A percentile compares a stretch with the other conserved stretches of the same genome.
phyloP scores from a whole-genome alignment of 1,140 invertebrate species.

The Chionoecetes opilio region DNA sequence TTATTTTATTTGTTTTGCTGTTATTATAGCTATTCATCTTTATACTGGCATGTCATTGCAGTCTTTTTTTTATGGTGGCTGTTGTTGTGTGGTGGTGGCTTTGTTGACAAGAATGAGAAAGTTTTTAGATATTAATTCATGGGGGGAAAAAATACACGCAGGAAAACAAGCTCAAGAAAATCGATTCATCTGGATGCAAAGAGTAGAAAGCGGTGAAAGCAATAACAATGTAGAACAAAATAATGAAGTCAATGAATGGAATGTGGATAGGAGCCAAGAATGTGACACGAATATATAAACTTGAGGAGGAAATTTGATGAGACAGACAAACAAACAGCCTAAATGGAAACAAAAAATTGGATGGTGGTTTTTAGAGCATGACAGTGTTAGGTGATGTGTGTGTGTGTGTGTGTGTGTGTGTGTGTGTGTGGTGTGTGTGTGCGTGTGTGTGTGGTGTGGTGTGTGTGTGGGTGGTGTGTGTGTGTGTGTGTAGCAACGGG shows the following conservation, averaged over 20 bases:
- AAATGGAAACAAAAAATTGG: neutral
- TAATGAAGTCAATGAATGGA: neutral
- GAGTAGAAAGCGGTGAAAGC: constrained; percentile 14
- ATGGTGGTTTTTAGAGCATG: no score
- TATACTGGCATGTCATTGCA: neutral
- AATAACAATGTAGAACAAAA: neutral
- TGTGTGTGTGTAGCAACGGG: no score
- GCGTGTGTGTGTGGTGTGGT: no score
- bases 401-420: no score
- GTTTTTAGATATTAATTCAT: no score
- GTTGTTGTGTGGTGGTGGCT: neutral
- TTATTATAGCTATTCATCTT: neutral
- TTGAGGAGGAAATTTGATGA: neutral
- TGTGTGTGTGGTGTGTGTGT: no score
- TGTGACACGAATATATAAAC: neutral
- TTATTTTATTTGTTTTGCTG: neutral
- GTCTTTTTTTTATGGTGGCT: neutral
- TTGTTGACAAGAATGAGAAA: neutral
- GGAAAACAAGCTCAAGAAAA: neutral
- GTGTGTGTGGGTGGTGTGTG: no score
- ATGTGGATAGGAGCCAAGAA: neutral
- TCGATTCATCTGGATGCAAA: neutral
- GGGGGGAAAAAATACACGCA: neutral
- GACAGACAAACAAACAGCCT: neutral
- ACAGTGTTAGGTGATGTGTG: no score